Base-by-base conservation (phyloP, 2,113 vertebrate species). In the Cyprinodon variegatus region DNA sequence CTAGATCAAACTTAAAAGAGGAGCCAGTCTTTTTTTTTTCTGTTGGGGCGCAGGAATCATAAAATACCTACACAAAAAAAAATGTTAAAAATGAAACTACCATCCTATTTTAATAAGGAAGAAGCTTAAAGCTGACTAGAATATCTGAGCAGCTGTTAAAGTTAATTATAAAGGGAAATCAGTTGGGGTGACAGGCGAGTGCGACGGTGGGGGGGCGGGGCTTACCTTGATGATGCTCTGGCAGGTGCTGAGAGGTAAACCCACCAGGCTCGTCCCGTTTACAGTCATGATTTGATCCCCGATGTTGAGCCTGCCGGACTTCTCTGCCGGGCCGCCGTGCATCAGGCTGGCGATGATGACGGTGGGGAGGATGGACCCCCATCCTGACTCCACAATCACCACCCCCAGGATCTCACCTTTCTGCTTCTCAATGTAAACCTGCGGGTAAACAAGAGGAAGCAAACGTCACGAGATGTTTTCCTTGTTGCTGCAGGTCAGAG, bases 251-350 rank as follows among this genome's bases (percentile, higher is more conserved):
- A 99, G 96, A 2, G 97, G 98, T 72, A 99, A 93, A 50, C 98
- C 98, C 91, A 99, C 97, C 89, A 99, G 93, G 85, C 97, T 99
- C 77, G 97, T 99, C 67, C 97, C 97, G 0, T 99, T 99, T 65
- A 99, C 94, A 14, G 97, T 98, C 98, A 99, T 99, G 88, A 99
- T 98, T 92, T 99, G 98, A 89, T 99, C 97, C 29, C 98, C 98
- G 13, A 99, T 98, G 72, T 97, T 98, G 53, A 99, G 94, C n/a
- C 96, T 95, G 4, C 97, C 96, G 0, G 97, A 99, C 77, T 97
- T 98, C 85, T 97, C 97, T 0, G 98, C 97, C 0, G 98, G 97
- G 46, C 97, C 98, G 11, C 94, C 96, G 0, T 99, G 98, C 98
- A 99, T 98, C 96, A 99, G 96, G 88, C 96, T 98, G 83, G 98